Evolutionary conservation across 2,888 invertebrate genomes (phyloP).

Genomic region (Pogonocherus hispidulus): DNA sequence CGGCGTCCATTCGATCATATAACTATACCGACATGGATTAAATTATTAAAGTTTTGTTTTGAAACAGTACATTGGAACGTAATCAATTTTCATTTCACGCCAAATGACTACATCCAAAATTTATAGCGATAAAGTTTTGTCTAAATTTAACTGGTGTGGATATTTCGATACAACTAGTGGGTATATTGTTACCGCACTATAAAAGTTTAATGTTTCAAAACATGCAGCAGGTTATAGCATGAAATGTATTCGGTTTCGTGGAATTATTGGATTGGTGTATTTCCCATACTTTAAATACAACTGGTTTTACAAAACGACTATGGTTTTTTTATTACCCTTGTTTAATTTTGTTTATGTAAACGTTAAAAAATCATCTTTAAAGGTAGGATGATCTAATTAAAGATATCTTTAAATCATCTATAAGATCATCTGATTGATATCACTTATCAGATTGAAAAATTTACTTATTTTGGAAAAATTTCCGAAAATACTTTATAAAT

Average conservation of each 20-base stretch:
- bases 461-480: too few species aligned
- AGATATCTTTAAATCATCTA: too few species aligned
- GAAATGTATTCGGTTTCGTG: neutral
- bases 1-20: neutral
- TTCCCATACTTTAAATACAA: neutral
- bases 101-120: conserved; percentile 1
- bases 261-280: neutral
- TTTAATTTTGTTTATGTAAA: too few species aligned
- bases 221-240: neutral
- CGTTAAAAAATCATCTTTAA: too few species aligned
- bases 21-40: neutral
- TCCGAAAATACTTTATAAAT: too few species aligned
- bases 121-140: conserved; percentile 2
- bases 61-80: neutral
- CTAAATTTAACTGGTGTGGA: neutral
- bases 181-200: neutral
- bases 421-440: too few species aligned
- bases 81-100: conserved; percentile 4
- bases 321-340: neutral
- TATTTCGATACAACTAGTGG: neutral
- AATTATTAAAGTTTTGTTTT: conserved; percentile 2
- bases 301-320: neutral
- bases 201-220: conserved; percentile 1
- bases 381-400: too few species aligned
- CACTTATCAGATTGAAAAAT: too few species aligned